phyloP scores from a whole-genome alignment of 2,888 invertebrate genomes.

The Trachelus iudaicus region DNA sequence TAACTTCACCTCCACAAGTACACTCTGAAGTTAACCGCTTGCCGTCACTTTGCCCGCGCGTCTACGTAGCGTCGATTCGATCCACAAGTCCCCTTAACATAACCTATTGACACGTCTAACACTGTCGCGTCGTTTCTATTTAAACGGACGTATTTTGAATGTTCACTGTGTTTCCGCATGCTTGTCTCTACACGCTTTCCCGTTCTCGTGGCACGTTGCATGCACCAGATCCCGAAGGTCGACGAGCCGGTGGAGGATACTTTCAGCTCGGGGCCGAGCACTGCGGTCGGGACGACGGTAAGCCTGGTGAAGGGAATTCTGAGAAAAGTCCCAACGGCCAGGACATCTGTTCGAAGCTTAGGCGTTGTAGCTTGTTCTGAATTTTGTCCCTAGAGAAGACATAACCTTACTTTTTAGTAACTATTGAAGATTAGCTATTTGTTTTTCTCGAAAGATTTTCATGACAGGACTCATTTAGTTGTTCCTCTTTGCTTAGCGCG shows the following conservation, averaged over 20 bases:
- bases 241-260: constrained; percentile 41
- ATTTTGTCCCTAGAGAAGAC: neutral
- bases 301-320: constrained; percentile 40
- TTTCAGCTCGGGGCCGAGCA: constrained; percentile 40
- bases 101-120: too few species aligned
- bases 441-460: too few species aligned
- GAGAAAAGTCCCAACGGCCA: constrained; percentile 37
- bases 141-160: too few species aligned
- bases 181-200: constrained; percentile 6
- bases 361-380: constrained; percentile 53
- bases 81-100: too few species aligned
- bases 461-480: too few species aligned
- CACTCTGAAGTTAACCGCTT: neutral
- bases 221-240: constrained; percentile 49
- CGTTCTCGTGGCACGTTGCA: constrained; percentile 35
- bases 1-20: neutral
- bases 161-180: constrained; percentile 15
- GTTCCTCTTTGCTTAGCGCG: too few species aligned
- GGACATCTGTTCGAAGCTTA: constrained; percentile 45
- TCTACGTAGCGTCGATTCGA: too few species aligned
- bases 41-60: too few species aligned
- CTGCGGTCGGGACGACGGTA: constrained; percentile 53
- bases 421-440: too few species aligned
- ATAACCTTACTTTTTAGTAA: too few species aligned
- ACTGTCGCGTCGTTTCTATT: too few species aligned